These are phyloP conservation scores for Eupithecia subumbrata DNA, from an alignment of 2,888 invertebrate genomes.

Conservation along the genomic window DNA sequence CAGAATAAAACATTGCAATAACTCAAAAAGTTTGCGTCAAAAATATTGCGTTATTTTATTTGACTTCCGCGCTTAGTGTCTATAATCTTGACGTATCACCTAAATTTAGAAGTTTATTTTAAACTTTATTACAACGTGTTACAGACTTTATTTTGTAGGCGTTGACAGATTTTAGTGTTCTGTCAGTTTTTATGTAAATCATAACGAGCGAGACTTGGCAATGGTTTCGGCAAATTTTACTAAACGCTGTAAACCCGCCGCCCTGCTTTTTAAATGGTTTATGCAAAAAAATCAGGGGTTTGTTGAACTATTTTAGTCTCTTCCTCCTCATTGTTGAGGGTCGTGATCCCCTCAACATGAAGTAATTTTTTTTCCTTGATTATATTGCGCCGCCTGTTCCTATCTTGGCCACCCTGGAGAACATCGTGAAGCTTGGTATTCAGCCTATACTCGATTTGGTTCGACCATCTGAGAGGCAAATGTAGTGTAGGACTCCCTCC, in stretches of 20 bases:
- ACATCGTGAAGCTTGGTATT: no score
- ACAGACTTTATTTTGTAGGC: constrained; percentile 10
- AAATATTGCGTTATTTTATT: constrained; percentile 1
- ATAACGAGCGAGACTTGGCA: constrained; percentile 22
- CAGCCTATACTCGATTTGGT: no score
- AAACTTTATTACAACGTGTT: constrained; percentile 15
- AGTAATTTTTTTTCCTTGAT: no score
- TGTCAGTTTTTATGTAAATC: constrained; percentile 13
- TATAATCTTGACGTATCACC: constrained; percentile 21
- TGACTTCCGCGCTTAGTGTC: constrained; percentile 4
- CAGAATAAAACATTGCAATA: constrained; percentile 28
- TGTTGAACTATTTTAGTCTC: neutral
- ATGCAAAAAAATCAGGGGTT: neutral
- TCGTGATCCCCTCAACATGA: no score
- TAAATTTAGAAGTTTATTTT: constrained; percentile 15
- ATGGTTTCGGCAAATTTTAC: neutral
- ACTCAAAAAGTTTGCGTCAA: constrained; percentile 30
- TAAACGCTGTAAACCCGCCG: neutral
- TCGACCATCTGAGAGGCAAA: no score
- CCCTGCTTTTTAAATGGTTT: neutral
- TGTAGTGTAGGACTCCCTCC: no score
- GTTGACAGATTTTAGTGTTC: constrained; percentile 27
- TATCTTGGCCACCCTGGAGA: no score
- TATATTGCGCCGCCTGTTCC: no score
- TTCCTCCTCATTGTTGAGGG: no score